Conservation (phyloP, 2,113 vertebrate species). For the Hippoglossus stenolepis region DNA sequence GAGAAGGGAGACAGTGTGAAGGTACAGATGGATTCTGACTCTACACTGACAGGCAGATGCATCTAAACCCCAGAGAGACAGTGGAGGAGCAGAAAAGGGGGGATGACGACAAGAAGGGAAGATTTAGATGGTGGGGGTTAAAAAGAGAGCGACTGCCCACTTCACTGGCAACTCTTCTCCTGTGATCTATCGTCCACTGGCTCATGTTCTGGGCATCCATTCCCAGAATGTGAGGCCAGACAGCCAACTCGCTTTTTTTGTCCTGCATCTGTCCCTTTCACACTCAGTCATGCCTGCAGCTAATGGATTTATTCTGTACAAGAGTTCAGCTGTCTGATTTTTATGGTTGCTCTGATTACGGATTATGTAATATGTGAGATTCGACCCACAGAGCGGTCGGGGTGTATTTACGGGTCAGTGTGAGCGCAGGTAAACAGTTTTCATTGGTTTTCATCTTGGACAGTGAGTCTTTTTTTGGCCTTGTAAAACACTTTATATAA, state of each 20-base stretch:
- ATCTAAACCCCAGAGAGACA: conserved; percentile 31
- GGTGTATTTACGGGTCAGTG: background rate
- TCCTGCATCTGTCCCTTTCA: conserved; percentile 40
- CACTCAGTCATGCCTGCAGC: conserved; percentile 33
- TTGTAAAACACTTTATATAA: too few species aligned
- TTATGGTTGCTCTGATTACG: conserved; percentile 18
- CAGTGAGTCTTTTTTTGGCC: too few species aligned
- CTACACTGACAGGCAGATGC: conserved; percentile 27
- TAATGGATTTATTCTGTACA: conserved; percentile 45
- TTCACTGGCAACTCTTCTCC: conserved; percentile 43
- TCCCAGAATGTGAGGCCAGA: conserved; percentile 30
- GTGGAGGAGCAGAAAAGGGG: conserved; percentile 11
- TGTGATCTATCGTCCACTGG: conserved; percentile 51
- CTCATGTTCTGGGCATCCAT: conserved; percentile 37
- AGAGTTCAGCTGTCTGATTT: conserved; percentile 21
- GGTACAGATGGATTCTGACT: conserved; percentile 28
- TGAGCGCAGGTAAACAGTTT: background rate
- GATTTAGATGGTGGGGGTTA: conserved; percentile 11
- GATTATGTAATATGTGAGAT: conserved; percentile 1
- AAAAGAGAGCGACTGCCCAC: conserved; percentile 7
- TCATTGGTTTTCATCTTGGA: too few species aligned
- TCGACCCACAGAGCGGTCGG: background rate
- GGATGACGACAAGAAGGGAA: background rate
- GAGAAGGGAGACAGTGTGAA: background rate
- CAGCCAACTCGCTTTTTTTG: conserved; percentile 54